Evolutionary conservation across 2,113 vertebrate species (phyloP).

Genomic region (Corvus cornix): DNA sequence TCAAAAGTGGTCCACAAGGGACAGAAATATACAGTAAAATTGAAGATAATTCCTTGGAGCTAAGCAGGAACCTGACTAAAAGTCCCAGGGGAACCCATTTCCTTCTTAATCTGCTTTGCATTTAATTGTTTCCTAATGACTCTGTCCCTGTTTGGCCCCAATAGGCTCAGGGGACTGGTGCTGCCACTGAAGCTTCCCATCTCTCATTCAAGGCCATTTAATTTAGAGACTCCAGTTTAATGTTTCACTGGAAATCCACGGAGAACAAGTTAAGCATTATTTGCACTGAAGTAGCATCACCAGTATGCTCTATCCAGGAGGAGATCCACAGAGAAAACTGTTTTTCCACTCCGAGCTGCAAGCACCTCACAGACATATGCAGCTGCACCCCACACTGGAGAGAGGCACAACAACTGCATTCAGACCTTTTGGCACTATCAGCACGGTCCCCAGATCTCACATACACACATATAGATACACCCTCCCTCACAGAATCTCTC

Average conservation of each 20-base stretch:
- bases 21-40: conserved; percentile 15
- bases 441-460: background rate
- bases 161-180: background rate
- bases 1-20: background rate
- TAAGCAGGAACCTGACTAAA: conserved; percentile 37
- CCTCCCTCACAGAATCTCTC: background rate
- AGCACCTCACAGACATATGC: background rate
- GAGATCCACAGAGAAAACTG: background rate
- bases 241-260: background rate
- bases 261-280: background rate
- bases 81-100: background rate
- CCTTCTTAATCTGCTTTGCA: conserved; percentile 43
- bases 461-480: background rate
- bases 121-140: conserved; percentile 56
- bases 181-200: background rate
- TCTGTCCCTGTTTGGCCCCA: background rate
- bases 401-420: background rate
- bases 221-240: background rate
- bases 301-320: background rate
- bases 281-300: background rate
- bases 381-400: background rate
- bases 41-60: conserved; percentile 26
- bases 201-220: background rate
- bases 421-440: background rate
- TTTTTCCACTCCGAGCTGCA: background rate